These are phyloP conservation scores for Tupaia tana DNA, from an alignment of 2,113 vertebrate genomes.

Conservation along the genomic window DNA sequence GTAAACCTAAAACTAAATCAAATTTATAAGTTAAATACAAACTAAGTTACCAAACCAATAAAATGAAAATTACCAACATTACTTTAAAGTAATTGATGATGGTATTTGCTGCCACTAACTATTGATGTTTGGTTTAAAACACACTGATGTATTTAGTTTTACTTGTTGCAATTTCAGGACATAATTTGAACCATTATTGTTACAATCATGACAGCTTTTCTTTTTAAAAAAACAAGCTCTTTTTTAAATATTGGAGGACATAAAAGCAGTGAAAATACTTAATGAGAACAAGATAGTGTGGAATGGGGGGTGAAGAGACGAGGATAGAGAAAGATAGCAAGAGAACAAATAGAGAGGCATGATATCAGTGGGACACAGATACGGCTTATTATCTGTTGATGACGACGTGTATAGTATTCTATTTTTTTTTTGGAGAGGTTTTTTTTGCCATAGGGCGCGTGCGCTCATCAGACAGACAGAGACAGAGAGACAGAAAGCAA, in stretches of 20 bases:
- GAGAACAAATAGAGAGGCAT: no score
- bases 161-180: background rate
- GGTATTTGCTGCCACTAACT: background rate
- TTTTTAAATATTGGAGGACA: background rate
- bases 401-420: no score
- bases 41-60: slow-evolving; percentile 22
- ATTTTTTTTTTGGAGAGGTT: no score
- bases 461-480: no score
- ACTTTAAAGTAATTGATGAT: background rate
- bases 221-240: slow-evolving; percentile 37
- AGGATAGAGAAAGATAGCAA: background rate
- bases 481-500: no score
- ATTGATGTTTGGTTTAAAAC: background rate
- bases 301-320: no score
- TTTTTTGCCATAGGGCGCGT: no score
- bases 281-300: no score
- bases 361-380: no score
- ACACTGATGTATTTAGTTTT: background rate
- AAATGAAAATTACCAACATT: slow-evolving; percentile 41
- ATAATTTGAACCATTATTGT: background rate
- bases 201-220: background rate
- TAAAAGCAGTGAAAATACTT: no score
- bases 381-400: no score
- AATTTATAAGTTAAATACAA: slow-evolving; percentile 42
- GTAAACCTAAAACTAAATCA: slow-evolving; percentile 50